phyloP scores from a whole-genome alignment of 1,140 invertebrate species.

The Melanaphis sacchari region DNA sequence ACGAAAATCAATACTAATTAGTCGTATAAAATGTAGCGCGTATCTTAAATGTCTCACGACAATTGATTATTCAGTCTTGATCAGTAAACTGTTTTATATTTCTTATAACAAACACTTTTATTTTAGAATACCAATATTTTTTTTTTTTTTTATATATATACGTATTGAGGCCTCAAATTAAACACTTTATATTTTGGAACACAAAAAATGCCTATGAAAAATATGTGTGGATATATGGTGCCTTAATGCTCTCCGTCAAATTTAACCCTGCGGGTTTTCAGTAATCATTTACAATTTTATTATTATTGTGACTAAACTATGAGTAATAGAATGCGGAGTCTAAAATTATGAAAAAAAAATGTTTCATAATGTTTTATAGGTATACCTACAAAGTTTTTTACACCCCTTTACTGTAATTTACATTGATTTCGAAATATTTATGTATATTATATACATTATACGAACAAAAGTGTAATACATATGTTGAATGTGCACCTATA shows the following conservation, averaged over 20 bases:
- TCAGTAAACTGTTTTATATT: background rate
- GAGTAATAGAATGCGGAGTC: no score
- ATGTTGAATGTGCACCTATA: background rate
- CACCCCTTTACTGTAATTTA: background rate
- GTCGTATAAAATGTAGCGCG: background rate
- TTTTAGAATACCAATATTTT: background rate
- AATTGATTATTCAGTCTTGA: background rate
- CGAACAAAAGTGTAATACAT: background rate
- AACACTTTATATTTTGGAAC: background rate
- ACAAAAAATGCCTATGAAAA: background rate
- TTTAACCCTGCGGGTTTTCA: background rate
- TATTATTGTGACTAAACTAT: background rate
- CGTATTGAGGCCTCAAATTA: background rate
- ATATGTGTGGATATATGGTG: background rate
- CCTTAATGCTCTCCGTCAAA: background rate
- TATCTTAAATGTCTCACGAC: background rate
- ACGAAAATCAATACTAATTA: background rate
- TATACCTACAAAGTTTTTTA: background rate
- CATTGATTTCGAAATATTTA: background rate
- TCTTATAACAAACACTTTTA: background rate
- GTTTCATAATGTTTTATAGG: no score
- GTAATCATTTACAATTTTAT: background rate
- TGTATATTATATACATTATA: background rate
- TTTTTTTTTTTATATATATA: background rate
- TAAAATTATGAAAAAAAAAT: background rate